These are phyloP conservation scores for Phallusia fumigata DNA, from an alignment of 23 tunicate species.

Conservation along the genomic window DNA sequence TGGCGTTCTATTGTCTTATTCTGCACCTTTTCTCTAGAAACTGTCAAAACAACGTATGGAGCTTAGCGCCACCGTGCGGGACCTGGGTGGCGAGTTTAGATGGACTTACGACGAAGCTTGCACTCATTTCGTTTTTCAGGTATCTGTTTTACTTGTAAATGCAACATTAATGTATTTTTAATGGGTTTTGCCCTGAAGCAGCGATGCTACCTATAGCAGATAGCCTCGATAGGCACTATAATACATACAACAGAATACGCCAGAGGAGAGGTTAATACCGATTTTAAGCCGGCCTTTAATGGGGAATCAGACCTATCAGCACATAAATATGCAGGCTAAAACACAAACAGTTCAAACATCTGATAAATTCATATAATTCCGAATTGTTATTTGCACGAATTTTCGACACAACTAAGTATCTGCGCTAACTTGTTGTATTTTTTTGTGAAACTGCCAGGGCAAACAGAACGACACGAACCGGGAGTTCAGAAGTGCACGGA, in stretches of 20 bases:
- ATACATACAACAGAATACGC: too few relatives aligned
- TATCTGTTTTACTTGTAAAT: neutral
- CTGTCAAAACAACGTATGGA: constrained; percentile 37
- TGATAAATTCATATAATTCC: too few relatives aligned
- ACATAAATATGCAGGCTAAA: too few relatives aligned
- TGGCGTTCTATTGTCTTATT: neutral
- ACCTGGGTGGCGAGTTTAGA: constrained; percentile 70
- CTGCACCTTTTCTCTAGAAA: constrained; percentile 42
- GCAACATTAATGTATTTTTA: too few relatives aligned
- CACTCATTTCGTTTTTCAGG: constrained; percentile 87
- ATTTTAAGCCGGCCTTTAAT: too few relatives aligned
- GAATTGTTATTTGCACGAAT: too few relatives aligned
- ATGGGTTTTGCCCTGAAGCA: too few relatives aligned
- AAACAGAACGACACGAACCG: constrained; percentile 70
- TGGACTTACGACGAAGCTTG: constrained; percentile 69
- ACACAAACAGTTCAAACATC: too few relatives aligned
- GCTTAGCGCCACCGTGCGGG: constrained; percentile 19
- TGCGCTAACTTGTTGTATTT: neutral
- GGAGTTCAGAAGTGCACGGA: constrained; percentile 67
- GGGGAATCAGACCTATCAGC: too few relatives aligned
- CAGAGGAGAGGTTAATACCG: too few relatives aligned
- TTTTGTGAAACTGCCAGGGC: constrained; percentile 33
- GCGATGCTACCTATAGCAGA: too few relatives aligned
- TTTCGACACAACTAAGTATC: neutral
- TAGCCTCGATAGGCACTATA: too few relatives aligned